Base-by-base conservation (phyloP, 2,797 vertebrate genomes). In the Hyperoplus lanceolatus region DNA sequence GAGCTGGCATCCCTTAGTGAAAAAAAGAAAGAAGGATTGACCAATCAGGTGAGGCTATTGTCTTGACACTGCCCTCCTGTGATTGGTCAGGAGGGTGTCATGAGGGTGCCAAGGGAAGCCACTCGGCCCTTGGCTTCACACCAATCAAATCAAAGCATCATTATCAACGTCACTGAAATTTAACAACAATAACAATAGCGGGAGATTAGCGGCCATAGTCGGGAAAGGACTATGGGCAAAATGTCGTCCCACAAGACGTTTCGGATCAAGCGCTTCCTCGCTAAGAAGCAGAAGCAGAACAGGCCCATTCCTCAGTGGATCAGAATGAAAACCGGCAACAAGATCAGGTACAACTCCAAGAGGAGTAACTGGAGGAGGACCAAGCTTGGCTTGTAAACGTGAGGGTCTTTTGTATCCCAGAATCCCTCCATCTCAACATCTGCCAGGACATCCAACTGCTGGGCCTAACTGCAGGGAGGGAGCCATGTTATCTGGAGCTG, bases 191-290 rank as follows among this genome's bases (percentile, higher is more conserved):
- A 21, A 21, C 21, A 21, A 21, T 21, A 21, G 21, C 21, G 21
- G 21, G 21, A 21, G 21, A 21, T 21, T 21, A 21, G 21, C 21
- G 21, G 95, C 95, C 96, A 95, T 96, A 86, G 92, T 90, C 38
- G 80, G 60, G 70, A 77, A 54, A 49, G 67, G 69, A 81, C 4
- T 13, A 56, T 45, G 21, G 55, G 55, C 72, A 78, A 75, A 87
- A 99, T 99, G 98, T 98, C 98, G 76, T 99, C 98, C 73, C 98
- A 99, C 92, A 99, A 99, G 95, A 99, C 98, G 0, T 99, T 99
- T 94, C 96, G 96, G 88, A 99, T 99, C 90, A 99, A 99, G 82
- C 96, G 97, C 57, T 98, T 99, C 86, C 96, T 99, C n/a, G 98
- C 98, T 0, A 99, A 99, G 93, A 99, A 99, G 95, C 98, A 99